A percentile compares a stretch with the other conserved stretches of the same genome.
Conservation (phyloP, 2,888 invertebrate species). For the Desoria tigrina region DNA sequence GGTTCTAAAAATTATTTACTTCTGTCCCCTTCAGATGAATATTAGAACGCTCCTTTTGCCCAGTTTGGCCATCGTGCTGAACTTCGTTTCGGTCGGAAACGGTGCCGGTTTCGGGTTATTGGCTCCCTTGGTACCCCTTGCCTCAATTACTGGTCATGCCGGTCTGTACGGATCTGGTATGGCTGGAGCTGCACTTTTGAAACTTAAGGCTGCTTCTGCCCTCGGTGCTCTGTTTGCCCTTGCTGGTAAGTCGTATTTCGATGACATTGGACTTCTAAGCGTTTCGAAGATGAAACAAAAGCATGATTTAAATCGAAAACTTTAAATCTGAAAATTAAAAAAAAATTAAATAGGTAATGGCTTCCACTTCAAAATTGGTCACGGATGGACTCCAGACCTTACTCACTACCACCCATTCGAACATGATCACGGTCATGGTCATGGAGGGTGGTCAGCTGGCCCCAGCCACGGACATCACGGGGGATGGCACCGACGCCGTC, state of each 20-base stretch:
- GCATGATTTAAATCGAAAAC: not conserved
- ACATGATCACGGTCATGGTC: conserved; percentile 5
- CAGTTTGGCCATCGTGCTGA: conserved; percentile 36
- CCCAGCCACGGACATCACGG: conserved; percentile 13
- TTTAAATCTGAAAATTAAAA: not conserved
- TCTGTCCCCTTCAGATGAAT: too few species aligned
- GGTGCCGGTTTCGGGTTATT: conserved; percentile 37
- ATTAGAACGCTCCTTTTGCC: conserved; percentile 26
- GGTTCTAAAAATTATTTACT: not conserved
- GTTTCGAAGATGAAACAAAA: not conserved
- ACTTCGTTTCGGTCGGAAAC: conserved; percentile 34
- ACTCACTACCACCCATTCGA: too few species aligned
- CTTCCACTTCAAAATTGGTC: conserved; percentile 25
- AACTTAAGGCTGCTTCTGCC: conserved; percentile 50
- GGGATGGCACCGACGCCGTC: conserved; percentile 35
- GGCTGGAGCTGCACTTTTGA: conserved; percentile 47
- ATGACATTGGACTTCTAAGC: not conserved
- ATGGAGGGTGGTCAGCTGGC: conserved; percentile 3
- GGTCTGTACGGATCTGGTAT: conserved; percentile 44
- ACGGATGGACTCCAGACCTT: conserved; percentile 9
- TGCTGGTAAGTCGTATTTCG: conserved; percentile 27
- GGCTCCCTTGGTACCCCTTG: conserved; percentile 44
- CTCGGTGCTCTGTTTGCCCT: conserved; percentile 26
- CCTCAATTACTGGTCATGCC: conserved; percentile 47
- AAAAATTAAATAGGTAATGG: conserved; percentile 11